Percentiles rank a stretch among this genome's conserved stretches.
Conservation (phyloP, 2,888 invertebrate genomes). For the Drosophila melanocephala region DNA sequence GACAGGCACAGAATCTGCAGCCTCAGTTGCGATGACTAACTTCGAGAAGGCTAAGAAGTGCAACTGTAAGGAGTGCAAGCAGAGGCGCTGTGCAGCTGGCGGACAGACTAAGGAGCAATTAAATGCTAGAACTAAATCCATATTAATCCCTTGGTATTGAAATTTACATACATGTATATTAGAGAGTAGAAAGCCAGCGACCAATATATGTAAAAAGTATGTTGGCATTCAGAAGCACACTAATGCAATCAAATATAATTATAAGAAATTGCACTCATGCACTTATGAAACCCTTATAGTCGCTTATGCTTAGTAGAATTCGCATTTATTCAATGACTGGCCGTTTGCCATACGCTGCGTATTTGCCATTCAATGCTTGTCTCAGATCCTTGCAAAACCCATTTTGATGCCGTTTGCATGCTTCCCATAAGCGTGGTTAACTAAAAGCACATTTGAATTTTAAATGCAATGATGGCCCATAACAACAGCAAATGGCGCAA, state of each 20-base stretch:
- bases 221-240: background rate
- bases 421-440: slow-evolving; percentile 59
- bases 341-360: background rate
- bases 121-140: background rate
- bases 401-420: slow-evolving; percentile 45
- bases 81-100: slow-evolving; percentile 20
- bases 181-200: background rate
- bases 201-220: background rate
- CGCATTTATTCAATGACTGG: background rate
- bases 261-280: background rate
- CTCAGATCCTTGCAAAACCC: slow-evolving; percentile 7
- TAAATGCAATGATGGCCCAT: slow-evolving; percentile 64
- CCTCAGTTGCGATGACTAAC: background rate
- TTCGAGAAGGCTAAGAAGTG: slow-evolving; percentile 25
- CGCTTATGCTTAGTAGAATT: background rate
- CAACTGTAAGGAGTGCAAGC: slow-evolving; percentile 43
- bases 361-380: background rate
- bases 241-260: slow-evolving; percentile 4
- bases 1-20: background rate
- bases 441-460: slow-evolving; percentile 70
- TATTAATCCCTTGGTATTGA: slow-evolving; percentile 46
- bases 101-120: slow-evolving; percentile 13
- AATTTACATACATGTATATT: background rate
- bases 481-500: slow-evolving; percentile 14
- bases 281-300: background rate